Evolutionary conservation across 2,113 vertebrate species (phyloP).

Genomic region (Sander vitreus): DNA sequence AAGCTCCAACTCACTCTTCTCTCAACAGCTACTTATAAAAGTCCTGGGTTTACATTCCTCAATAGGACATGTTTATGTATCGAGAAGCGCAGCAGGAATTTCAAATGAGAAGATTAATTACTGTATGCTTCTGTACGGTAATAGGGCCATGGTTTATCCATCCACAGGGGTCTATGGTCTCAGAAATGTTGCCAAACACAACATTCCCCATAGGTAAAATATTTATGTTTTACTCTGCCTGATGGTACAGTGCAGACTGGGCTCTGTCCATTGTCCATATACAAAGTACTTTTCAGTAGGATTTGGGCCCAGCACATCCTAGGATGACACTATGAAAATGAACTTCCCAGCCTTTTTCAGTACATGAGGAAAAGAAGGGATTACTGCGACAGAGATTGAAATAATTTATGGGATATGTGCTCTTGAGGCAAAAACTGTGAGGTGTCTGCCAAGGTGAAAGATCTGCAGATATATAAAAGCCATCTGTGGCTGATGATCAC

Average conservation of each 20-base stretch:
- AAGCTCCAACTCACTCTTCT: slow-evolving; percentile 54
- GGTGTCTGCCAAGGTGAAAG: slow-evolving; percentile 41
- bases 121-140: slow-evolving; percentile 33
- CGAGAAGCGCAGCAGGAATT: slow-evolving; percentile 41
- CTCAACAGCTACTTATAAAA: slow-evolving; percentile 73
- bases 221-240: slow-evolving; percentile 45
- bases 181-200: slow-evolving; percentile 50
- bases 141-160: slow-evolving; percentile 45
- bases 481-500: slow-evolving; percentile 28
- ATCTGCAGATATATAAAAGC: slow-evolving; percentile 53
- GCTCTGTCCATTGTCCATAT: neutral
- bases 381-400: slow-evolving; percentile 42
- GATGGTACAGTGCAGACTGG: slow-evolving; percentile 24
- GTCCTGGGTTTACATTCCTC: slow-evolving; percentile 71
- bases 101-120: slow-evolving; percentile 58
- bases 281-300: slow-evolving; percentile 53
- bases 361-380: slow-evolving; percentile 23
- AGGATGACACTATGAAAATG: slow-evolving; percentile 31
- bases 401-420: slow-evolving; percentile 51
- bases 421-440: slow-evolving; percentile 21
- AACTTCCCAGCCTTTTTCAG: slow-evolving; percentile 19
- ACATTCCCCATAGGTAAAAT: slow-evolving; percentile 46
- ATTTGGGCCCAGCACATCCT: slow-evolving; percentile 14
- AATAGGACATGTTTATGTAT: slow-evolving; percentile 57
- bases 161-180: slow-evolving; percentile 34